Evolutionary conservation across 2,113 vertebrate species (phyloP).

Genomic region (Lepidothrix coronata): DNA sequence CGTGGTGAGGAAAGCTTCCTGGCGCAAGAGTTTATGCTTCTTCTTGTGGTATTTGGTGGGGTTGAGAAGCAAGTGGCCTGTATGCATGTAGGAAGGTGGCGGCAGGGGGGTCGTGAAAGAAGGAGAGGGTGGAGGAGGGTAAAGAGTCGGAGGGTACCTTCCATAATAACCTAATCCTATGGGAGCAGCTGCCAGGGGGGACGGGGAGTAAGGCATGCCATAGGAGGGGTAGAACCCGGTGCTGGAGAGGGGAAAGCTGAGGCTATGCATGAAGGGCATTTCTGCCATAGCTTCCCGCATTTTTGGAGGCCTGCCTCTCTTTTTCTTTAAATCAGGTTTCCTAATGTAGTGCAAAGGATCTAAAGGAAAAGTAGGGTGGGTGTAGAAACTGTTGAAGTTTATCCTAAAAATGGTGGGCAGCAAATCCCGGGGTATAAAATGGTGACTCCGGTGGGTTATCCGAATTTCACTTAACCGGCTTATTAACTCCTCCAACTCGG

Average conservation of each 20-base stretch:
- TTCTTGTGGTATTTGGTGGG: conserved; percentile 94
- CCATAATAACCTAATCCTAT: conserved; percentile 92
- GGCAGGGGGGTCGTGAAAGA: conserved; percentile 86
- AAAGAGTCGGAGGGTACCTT: conserved; percentile 86
- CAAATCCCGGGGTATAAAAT: conserved; percentile 83
- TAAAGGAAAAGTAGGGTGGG: conserved; percentile 82
- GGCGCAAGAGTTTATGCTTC: conserved; percentile 87
- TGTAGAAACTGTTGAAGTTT: conserved; percentile 87
- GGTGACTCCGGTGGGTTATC: conserved; percentile 87
- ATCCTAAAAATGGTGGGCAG: conserved; percentile 91
- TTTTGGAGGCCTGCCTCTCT: conserved; percentile 89
- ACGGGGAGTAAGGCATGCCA: conserved; percentile 92
- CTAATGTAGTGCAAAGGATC: conserved; percentile 90
- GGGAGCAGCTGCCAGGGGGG: conserved; percentile 80
- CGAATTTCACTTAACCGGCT: conserved; percentile 86
- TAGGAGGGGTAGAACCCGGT: conserved; percentile 94
- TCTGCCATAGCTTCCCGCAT: conserved; percentile 94
- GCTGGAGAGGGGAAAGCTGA: conserved; percentile 88
- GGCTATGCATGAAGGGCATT: conserved; percentile 93
- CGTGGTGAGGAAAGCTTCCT: conserved; percentile 85
- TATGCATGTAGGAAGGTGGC: conserved; percentile 83
- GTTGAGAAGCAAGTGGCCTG: conserved; percentile 91
- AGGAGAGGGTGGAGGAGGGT: conserved; percentile 88
- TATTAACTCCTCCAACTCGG: conserved; percentile 90
- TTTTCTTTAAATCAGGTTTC: conserved; percentile 86